Conservation (phyloP, 2,888 invertebrate species). For the Amblyjoppa proteus region DNA sequence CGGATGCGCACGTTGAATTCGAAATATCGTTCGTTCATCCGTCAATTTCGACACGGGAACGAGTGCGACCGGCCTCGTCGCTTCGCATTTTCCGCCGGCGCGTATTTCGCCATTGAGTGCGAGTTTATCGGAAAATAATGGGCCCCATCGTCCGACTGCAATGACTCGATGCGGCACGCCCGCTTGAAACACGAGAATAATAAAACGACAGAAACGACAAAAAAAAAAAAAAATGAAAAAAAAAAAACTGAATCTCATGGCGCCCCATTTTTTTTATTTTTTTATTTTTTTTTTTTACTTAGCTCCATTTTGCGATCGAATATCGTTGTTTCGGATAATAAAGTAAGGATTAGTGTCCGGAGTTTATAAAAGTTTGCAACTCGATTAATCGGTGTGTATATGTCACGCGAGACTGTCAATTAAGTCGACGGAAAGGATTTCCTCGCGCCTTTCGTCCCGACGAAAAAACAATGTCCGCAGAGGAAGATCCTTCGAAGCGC, state of each 20-base stretch:
- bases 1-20: slow-evolving; percentile 61
- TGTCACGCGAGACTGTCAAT: slow-evolving; percentile 36
- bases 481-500: neutral
- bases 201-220: slow-evolving; percentile 51
- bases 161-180: slow-evolving; percentile 53
- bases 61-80: slow-evolving; percentile 37
- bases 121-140: slow-evolving; percentile 68
- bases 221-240: slow-evolving; percentile 13
- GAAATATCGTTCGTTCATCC: slow-evolving; percentile 66
- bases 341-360: neutral
- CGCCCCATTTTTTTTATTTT: neutral
- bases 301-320: neutral
- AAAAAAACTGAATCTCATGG: slow-evolving; percentile 12
- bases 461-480: slow-evolving; percentile 2
- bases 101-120: slow-evolving; percentile 35
- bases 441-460: slow-evolving; percentile 1
- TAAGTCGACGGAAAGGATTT: neutral
- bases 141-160: slow-evolving; percentile 57
- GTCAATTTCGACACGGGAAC: slow-evolving; percentile 64
- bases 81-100: slow-evolving; percentile 60
- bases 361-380: neutral
- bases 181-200: slow-evolving; percentile 47
- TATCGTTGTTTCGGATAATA: neutral
- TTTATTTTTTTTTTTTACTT: slow-evolving; percentile 8
- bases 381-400: neutral